phyloP scores from a whole-genome alignment of 2,888 invertebrate species.

The Melanostoma scalare region DNA sequence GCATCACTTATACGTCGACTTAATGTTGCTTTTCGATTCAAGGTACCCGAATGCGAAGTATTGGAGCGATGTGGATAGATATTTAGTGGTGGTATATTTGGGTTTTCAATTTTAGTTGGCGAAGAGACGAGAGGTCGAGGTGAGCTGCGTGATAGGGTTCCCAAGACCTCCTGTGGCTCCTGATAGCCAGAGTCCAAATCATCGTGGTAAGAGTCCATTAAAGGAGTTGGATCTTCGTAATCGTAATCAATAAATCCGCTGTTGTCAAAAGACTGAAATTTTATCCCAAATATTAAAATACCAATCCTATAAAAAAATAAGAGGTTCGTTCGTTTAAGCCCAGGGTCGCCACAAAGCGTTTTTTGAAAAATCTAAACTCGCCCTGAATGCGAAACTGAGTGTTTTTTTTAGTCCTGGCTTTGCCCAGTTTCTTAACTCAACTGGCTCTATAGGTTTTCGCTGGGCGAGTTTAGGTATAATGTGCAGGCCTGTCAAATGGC shows the following conservation, averaged over 20 bases:
- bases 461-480: no score
- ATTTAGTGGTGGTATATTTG: slow-evolving; percentile 90
- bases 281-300: no score
- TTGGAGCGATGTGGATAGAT: slow-evolving; percentile 83
- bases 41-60: slow-evolving; percentile 78
- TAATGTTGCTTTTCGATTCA: slow-evolving; percentile 81
- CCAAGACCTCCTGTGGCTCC: slow-evolving; percentile 82
- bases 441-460: no score
- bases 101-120: slow-evolving; percentile 91
- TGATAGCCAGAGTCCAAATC: slow-evolving; percentile 84
- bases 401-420: no score
- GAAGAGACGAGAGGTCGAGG: slow-evolving; percentile 89
- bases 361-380: no score
- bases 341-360: no score
- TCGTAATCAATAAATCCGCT: slow-evolving; percentile 91
- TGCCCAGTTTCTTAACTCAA: no score
- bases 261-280: slow-evolving; percentile 85
- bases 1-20: slow-evolving; percentile 81
- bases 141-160: slow-evolving; percentile 79
- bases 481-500: no score
- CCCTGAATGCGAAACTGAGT: no score
- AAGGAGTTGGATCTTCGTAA: slow-evolving; percentile 90
- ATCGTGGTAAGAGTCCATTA: slow-evolving; percentile 88
- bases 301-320: no score
- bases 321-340: no score